phyloP scores from a whole-genome alignment of 1,140 invertebrate species.

The Conus ventricosus region DNA sequence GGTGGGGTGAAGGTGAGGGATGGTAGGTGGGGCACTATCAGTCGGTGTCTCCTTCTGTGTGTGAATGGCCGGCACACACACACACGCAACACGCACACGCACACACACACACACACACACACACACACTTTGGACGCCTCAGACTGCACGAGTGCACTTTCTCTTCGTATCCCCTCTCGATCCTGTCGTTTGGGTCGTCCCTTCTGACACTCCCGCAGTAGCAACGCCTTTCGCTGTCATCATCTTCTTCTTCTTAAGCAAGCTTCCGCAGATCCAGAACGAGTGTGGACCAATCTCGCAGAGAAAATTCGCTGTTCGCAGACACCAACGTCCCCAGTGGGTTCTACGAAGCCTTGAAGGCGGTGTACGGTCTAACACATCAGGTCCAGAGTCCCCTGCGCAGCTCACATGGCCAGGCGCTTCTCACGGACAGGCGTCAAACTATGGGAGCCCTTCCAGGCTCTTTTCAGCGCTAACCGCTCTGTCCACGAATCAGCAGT shows the following conservation, averaged over 20 bases:
- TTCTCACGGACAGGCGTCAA: not conserved
- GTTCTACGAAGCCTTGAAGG: not conserved
- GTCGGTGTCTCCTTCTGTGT: too few relatives aligned
- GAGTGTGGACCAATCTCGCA: not conserved
- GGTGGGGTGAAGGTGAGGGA: too few relatives aligned
- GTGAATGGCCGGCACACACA: too few relatives aligned
- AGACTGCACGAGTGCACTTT: too few relatives aligned
- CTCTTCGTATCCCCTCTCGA: too few relatives aligned
- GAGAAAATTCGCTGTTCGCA: not conserved
- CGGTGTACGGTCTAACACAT: not conserved
- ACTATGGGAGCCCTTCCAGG: not conserved
- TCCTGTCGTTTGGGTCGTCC: too few relatives aligned
- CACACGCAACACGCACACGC: too few relatives aligned
- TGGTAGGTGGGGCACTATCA: too few relatives aligned
- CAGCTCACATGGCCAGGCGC: not conserved
- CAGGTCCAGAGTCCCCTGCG: not conserved
- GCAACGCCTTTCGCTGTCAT: too few relatives aligned
- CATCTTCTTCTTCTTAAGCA: not conserved
- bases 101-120: too few relatives aligned
- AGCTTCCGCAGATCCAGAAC: not conserved
- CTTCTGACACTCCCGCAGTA: too few relatives aligned
- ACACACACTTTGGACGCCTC: too few relatives aligned
- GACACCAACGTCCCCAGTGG: not conserved
- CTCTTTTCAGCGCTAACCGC: not conserved
- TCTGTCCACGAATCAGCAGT: not conserved